A percentile compares a stretch with the other conserved stretches of the same genome.
Evolutionary conservation across 2,797 vertebrate species (phyloP).

Genomic region (Gymnothorax javanicus): DNA sequence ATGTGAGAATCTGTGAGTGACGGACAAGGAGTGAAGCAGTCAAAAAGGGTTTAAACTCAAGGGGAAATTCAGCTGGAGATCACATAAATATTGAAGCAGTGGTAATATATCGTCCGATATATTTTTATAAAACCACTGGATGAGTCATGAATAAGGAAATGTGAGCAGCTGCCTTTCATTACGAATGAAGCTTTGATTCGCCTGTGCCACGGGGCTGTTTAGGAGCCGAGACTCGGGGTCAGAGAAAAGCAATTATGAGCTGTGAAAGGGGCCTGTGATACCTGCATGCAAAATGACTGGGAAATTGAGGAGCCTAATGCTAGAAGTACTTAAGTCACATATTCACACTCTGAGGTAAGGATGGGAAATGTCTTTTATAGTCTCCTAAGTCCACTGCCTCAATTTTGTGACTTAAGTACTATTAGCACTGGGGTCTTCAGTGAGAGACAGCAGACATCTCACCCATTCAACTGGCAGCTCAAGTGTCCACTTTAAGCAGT

Average conservation of each 20-base stretch:
- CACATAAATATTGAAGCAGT: not conserved
- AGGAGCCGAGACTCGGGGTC: not conserved
- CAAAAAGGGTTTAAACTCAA: not conserved
- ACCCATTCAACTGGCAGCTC: not conserved
- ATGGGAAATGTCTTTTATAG: too few relatives aligned
- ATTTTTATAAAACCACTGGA: slow-evolving; percentile 5
- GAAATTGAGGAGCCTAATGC: not conserved
- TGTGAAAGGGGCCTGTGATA: not conserved
- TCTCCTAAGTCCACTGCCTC: too few relatives aligned
- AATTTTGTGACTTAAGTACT: too few relatives aligned
- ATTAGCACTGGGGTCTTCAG: too few relatives aligned
- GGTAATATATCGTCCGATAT: slow-evolving; percentile 14
- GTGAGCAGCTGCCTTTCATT: slow-evolving; percentile 1
- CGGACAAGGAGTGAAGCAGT: not conserved
- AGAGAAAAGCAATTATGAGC: not conserved
- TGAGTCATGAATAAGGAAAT: slow-evolving; percentile 9
- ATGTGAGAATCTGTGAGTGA: not conserved
- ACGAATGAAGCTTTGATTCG: not conserved
- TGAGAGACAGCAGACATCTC: not conserved
- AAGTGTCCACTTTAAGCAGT: not conserved
- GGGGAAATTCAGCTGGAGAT: not conserved
- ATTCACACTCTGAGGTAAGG: too few relatives aligned
- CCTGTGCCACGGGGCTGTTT: not conserved
- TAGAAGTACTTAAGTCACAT: too few relatives aligned
- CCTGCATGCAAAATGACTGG: not conserved